Base-by-base conservation (phyloP, 2,113 vertebrate genomes). In the Pterocles burchelli region DNA sequence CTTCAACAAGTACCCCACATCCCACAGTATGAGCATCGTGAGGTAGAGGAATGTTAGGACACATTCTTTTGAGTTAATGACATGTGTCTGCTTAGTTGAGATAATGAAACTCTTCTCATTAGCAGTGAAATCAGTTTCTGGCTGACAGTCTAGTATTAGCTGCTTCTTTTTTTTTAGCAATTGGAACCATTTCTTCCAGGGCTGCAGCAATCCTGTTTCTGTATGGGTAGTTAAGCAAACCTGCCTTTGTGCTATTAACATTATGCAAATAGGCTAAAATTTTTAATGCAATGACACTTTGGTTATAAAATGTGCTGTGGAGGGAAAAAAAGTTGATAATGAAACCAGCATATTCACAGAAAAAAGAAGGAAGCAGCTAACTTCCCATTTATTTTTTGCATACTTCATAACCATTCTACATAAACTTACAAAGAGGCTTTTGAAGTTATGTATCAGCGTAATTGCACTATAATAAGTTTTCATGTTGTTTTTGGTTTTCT, bases 221-320 rank as follows among this genome's bases (percentile, higher is more conserved):
- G 49, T 93, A 94, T 73, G 88, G 77, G 46, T 94, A 96, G 88
- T 97, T 97, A 97, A 97, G 66, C 91, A 96, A 95, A 93, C 48
- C 75, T 96, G 58, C 46, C 45, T 95, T 77, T 89, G n/a, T 91
- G 76, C 86, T 86, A 88, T 88, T 92, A 90, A 77, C 62, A 95
- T 96, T 96, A 96, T 82, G 73, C 20, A 94, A 94, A 97, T 96
- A 94, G 38, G 49, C 26, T 85, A 86, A 75, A 65, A 80, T 93
- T 77, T 58, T 85, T 94, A 96, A 92, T 89, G 38, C 93, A 96
- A 88, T 93, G 95, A 83, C 15, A 81, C 14, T 80, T 82, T 90
- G 63, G 45, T 55, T 95, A 31, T 67, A 91, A 97, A 93, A 97
- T 89, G 70, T 90, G 43, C 55, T 73, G 78, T 80, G 25, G 41